Evolutionary conservation across 2,797 vertebrate genomes (phyloP), one percentile per base, ranked within the genome.

Genomic region (Sphenopsis melanotis): DNA sequence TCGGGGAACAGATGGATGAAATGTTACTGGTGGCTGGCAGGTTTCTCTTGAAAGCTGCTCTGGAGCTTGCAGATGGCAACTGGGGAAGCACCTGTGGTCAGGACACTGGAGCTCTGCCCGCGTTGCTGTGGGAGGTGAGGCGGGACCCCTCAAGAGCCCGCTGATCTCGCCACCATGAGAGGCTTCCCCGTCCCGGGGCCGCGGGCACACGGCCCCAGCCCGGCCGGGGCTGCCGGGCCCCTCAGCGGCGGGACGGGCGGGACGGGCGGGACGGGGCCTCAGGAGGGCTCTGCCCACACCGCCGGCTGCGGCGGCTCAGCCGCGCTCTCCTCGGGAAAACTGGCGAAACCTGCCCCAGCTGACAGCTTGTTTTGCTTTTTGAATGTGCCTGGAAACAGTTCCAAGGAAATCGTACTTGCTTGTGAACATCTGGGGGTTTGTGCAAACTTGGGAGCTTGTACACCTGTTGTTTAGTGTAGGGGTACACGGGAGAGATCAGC

Each of bases 121-220:
- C 13, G 3, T 5, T n/a, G 18, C 14, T 4, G 17, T 11, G 41
- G 16, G 53, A 11, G 34, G 53, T 22, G 27, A 2, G 29, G 44
- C 4, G n/a, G 74, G 19, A 21, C 10, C 24, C 11, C 4, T 3
- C 2, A 19, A 12, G 37, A 30, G 18, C 6, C 9, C 11, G 11
- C 10, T 12, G 0, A 0, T 22, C 4, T 30, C 22, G 0, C 11
- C 39, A 0, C 29, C 17, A 22, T 8, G 24, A 7, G 36, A 4
- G 19, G 6, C 39, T 47, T 17, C 20, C 14, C 46, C 55, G 7
- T 6, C 24, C 47, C 47, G 24, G 24, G 47, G 26, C 24, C 47
- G 29, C 26, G 50, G 50, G 50, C 50, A 5, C 50, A 19, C 50
- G 52, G 30, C 49, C 49, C 49, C 49, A 29, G 27, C 27, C 49